Evolutionary conservation across 1,140 invertebrate species (phyloP), one percentile per base, ranked within the genome.

Genomic region (Phymorhynchus buccinoides): DNA sequence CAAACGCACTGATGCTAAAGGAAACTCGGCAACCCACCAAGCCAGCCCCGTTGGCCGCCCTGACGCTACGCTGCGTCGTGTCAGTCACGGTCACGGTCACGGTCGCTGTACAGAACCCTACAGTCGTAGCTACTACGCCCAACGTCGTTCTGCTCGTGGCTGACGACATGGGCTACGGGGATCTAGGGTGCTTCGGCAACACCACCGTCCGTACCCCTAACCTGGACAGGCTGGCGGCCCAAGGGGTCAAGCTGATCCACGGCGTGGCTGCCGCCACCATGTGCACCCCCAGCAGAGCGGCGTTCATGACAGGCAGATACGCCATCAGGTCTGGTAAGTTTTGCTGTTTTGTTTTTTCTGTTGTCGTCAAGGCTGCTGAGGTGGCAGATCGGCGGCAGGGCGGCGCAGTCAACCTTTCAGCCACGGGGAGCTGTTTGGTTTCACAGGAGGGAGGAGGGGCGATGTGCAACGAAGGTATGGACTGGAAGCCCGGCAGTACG

Each of bases 131-230:
- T n/a, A n/a, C n/a, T n/a, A 32, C 30, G 52, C 93, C 93, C 14
- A 94, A 94, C 87, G 89, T 94, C 44, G n/a, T 94, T 32, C 83
- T 94, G 1, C 83, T 94, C 62, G 68, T 94, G 35, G 93, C 91
- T 14, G 93, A 94, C 86, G 93, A 94, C 86, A 88, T 94, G 62
- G 93, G 93, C 16, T 90, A 89, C 86, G 93, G 93, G 16, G 93
- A 94, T 85, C 30, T 94, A 4, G 90, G 93, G 56, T 90, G 91
- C 78, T 93, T 90, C 85, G 93, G 93, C 27, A 94, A 94, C 88
- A 81, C 85, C 16, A 89, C 91, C 1, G 85, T 93, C 1, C 81
- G 83, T 22, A 93, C 93, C 30, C 92, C 93, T 14, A 90, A 93
- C 86, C 91, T 94, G 79, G 93, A 94, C 87, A 88, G 87, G 27